Percentiles rank a stretch among this genome's conserved stretches.
Conservation (phyloP, 2,888 invertebrate species). For the Sphecodes monilicornis region DNA sequence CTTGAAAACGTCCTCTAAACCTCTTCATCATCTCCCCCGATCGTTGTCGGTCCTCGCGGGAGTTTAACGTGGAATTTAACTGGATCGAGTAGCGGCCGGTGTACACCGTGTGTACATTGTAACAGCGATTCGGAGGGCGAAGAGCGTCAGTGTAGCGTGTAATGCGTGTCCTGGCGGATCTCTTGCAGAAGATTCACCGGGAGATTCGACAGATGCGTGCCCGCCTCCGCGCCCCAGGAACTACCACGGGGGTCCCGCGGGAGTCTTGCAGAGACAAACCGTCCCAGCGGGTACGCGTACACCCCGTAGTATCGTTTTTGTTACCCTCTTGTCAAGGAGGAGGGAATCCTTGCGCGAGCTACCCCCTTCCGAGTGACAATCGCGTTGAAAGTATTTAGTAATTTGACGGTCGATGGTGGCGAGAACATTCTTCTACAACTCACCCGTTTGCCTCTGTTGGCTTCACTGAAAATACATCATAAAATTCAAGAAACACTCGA, state of each 20-base stretch:
- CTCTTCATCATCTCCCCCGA: constrained; percentile 35
- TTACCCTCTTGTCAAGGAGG: constrained; percentile 45
- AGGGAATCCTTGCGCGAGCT: constrained; percentile 35
- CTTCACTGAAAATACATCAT: background rate
- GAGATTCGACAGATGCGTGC: constrained; percentile 74
- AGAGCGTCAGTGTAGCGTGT: constrained; percentile 73
- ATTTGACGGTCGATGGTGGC: background rate
- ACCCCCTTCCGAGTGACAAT: background rate
- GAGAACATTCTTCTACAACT: background rate
- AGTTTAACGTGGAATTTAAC: constrained; percentile 62
- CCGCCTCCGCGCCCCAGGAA: constrained; percentile 74
- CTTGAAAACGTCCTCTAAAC: constrained; percentile 12
- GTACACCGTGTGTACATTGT: constrained; percentile 61
- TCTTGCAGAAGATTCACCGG: constrained; percentile 66
- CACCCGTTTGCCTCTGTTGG: background rate
- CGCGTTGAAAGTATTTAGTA: constrained; percentile 4
- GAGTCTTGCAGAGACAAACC: constrained; percentile 81
- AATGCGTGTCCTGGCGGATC: constrained; percentile 68
- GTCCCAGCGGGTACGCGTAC: constrained; percentile 74
- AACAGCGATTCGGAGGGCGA: constrained; percentile 62
- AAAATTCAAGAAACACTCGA: background rate
- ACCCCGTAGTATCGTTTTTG: constrained; percentile 59
- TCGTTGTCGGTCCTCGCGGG: constrained; percentile 37
- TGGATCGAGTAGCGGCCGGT: constrained; percentile 48
- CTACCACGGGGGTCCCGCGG: constrained; percentile 76